Conservation (phyloP, 2,888 invertebrate species). For the Megalurothrips usitatus region DNA sequence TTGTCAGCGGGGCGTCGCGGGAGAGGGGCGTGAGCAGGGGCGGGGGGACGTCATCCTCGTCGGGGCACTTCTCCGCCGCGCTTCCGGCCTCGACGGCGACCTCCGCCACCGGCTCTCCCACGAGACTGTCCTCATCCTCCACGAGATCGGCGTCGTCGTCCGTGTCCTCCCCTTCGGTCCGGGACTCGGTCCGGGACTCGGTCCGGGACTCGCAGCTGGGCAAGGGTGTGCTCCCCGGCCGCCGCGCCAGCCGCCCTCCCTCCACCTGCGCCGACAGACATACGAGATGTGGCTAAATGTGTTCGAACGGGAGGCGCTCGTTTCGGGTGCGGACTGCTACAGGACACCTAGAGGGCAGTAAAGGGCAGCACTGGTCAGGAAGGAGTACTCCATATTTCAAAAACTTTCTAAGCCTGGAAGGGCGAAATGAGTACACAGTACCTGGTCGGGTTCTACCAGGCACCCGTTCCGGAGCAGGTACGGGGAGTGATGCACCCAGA, state of each 20-base stretch:
- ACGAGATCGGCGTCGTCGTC: not conserved
- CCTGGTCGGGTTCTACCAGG: not conserved
- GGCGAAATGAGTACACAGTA: not conserved
- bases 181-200: no score
- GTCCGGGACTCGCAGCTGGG: no score
- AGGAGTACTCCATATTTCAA: no score
- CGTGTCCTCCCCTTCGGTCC: not conserved
- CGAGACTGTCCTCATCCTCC: conserved; percentile 2
- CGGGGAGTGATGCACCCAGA: not conserved
- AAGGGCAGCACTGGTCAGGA: no score
- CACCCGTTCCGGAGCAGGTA: not conserved
- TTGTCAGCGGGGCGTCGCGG: not conserved
- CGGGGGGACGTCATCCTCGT: not conserved
- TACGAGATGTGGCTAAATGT: no score
- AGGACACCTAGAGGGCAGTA: no score
- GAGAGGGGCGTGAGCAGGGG: not conserved
- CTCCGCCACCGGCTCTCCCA: not conserved
- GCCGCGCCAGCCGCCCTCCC: no score
- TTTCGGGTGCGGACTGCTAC: no score
- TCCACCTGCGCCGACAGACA: no score
- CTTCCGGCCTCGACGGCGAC: not conserved
- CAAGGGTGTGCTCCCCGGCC: no score
- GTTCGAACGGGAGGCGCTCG: no score
- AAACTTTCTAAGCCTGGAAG: no score
- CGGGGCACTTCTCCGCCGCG: not conserved